Percentiles rank a stretch among this genome's conserved stretches.
These are phyloP conservation scores for Thereva nobilitata DNA, from an alignment of 2,888 invertebrate genomes.

Conservation along the genomic window DNA sequence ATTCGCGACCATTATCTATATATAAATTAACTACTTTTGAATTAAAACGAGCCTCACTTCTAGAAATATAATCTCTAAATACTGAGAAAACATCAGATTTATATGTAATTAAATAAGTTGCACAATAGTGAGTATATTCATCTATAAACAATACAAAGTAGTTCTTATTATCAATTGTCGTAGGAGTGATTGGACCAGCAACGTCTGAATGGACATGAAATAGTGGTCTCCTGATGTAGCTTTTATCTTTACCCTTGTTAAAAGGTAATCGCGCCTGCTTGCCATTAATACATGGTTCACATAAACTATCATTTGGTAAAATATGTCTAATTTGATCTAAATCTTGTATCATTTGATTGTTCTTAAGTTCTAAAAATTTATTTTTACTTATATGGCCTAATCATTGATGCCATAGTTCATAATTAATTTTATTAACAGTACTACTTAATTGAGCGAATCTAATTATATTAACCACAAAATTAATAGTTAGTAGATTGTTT, in stretches of 20 bases:
- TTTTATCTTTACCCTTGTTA: slow-evolving; percentile 42
- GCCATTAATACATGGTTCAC: slow-evolving; percentile 3
- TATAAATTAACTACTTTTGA: slow-evolving; percentile 48
- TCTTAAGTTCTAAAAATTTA: slow-evolving; percentile 34
- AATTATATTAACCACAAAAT: not conserved
- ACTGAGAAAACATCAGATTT: slow-evolving; percentile 36
- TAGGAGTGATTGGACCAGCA: slow-evolving; percentile 46
- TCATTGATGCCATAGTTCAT: slow-evolving; percentile 24
- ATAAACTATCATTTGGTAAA: slow-evolving; percentile 35
- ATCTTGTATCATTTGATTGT: slow-evolving; percentile 27
- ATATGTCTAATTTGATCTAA: slow-evolving; percentile 22
- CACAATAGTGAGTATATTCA: slow-evolving; percentile 41
- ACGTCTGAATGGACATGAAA: slow-evolving; percentile 46
- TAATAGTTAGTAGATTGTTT: not conserved
- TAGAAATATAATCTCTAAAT: slow-evolving; percentile 45
- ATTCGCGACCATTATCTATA: slow-evolving; percentile 50
- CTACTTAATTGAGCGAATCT: not conserved
- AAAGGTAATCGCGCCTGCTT: slow-evolving; percentile 11
- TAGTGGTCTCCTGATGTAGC: slow-evolving; percentile 46
- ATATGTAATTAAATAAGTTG: slow-evolving; percentile 35
- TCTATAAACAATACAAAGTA: slow-evolving; percentile 5
- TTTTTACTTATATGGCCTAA: slow-evolving; percentile 37
- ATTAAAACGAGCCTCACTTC: slow-evolving; percentile 46
- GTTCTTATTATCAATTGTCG: slow-evolving; percentile 46
- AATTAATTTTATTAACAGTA: not conserved